phyloP scores from a whole-genome alignment of 2,888 invertebrate species.

The Macrophya annulata region DNA sequence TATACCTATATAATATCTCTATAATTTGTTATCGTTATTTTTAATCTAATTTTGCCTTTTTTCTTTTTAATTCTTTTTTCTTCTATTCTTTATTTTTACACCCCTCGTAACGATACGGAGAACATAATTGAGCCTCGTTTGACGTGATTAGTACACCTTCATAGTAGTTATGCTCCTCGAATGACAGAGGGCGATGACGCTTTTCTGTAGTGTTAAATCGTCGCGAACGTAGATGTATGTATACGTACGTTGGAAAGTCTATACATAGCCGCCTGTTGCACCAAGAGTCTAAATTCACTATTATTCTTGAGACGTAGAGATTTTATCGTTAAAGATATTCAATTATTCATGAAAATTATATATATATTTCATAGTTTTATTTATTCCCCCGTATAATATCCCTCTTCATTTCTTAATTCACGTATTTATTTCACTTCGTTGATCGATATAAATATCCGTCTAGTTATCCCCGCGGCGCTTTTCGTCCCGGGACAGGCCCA shows the following conservation, averaged over 20 bases:
- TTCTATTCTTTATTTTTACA: neutral
- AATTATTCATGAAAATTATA: neutral
- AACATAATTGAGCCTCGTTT: neutral
- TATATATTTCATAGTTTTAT: neutral
- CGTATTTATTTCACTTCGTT: conserved; percentile 25
- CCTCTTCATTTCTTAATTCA: neutral
- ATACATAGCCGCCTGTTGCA: conserved; percentile 43
- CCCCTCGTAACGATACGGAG: neutral
- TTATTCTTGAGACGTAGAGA: neutral
- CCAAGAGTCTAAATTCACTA: conserved; percentile 28
- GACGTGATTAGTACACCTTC: neutral
- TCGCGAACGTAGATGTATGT: neutral
- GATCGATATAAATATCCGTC: conserved; percentile 24
- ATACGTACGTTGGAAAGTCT: neutral
- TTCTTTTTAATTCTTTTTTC: neutral
- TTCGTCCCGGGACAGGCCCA: neutral
- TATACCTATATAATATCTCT: too few relatives aligned
- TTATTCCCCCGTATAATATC: neutral
- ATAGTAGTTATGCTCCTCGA: neutral
- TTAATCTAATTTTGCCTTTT: neutral
- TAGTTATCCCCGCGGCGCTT: neutral
- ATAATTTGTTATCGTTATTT: neutral
- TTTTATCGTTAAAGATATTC: conserved; percentile 20
- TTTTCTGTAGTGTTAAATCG: neutral
- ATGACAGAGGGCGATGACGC: conserved; percentile 14